Base-by-base conservation (phyloP, 2,888 invertebrate species). In the Drosophila cognata region DNA sequence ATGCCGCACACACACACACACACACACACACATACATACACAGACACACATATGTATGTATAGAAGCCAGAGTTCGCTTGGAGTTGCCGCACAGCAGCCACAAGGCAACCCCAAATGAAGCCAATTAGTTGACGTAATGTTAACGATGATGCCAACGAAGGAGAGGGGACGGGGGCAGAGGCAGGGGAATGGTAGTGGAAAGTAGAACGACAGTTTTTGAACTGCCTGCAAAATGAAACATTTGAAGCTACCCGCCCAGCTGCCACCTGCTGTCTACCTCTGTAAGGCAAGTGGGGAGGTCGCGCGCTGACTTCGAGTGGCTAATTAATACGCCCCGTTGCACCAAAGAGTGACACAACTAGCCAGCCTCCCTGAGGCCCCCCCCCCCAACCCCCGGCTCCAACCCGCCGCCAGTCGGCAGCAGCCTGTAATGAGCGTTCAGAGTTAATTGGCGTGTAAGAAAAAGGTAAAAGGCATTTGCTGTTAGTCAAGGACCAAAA, bases 311-410 rank as follows among this genome's bases (percentile, higher is more conserved):
- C 77, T 84, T 77, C 82, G 85, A 85, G 85, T 76, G 80, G 80
- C 85, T 85, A 88, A 88, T 88, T 90, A 88, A 88, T 90, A 88
- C 87, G 87, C 87, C 82, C 88, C 87, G 89, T 79, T 88, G 87
- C 90, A 90, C 84, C 71, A 69, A 69, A 72, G 80, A 83, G 77
- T 82, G 79, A 81, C 82, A 79, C 70, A 79, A 76, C 82, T 79
- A 79, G 81, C 79, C 79, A 80, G 43, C 70, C 75, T 43, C 46
- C 43, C 21, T 21, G 11, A 5, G 5, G 43, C 21, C 25, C 4
- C 2, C 3, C 43, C 35, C 18, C 0, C 11, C 57, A n/a, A 8
- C 28, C 57, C 21, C 67, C 10, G 10, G 33, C 33, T 11, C 33
- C 13, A 43, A 5, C 43, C 43, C 11, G 5, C 43, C 21, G 5